Base-by-base conservation (phyloP, 2,888 invertebrate species). In the Cheilosia urbana region DNA sequence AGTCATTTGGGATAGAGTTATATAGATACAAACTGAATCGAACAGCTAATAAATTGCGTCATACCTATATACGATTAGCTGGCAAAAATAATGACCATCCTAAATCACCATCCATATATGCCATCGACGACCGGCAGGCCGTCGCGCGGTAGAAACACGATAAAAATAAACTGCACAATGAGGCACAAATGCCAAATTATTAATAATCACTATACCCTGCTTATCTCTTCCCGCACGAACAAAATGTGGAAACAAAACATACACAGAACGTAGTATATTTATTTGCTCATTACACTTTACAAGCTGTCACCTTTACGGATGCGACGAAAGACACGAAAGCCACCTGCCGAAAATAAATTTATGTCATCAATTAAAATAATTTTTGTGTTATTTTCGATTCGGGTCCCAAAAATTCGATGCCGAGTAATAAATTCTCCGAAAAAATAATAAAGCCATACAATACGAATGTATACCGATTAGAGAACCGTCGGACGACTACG, bases 301-400 rank as follows among this genome's bases (percentile, higher is more conserved):
- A 40, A 27, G 15, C 55, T 55, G 62, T 47, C 69, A 63, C 63
- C 42, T 73, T 73, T 34, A 55, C 53, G 57, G 49, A 71, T 40
- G 63, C 45, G 55, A 53, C 17, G 49, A 42, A 53, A 62, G 11
- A 34, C 62, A 51, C 27, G 17, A 42, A 53, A 53, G 63, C 78
- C 78, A 78, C 78, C 78, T 69, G 69, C 45, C 66, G 30, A 78
- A 69, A 71, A 63, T 37, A 55, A 40, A 78, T 71, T 57, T 78
- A 47, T 78, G 78, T 63, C 78, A 57, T 71, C 69, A 78, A 78
- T 78, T 78, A 78, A 78, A 63, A 75, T 75, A 57, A 27, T 19
- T 65, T 34, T 47, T 5, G 21, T 45, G 55, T 57, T 62, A n/a
- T 55, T 34, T 55, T 57, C 57, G 9, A 27, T n/a, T 58, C 55